Evolutionary conservation across 2,797 vertebrate species (phyloP), one percentile per base, ranked within the genome.

Genomic region (Pantherophis vulpinus): DNA sequence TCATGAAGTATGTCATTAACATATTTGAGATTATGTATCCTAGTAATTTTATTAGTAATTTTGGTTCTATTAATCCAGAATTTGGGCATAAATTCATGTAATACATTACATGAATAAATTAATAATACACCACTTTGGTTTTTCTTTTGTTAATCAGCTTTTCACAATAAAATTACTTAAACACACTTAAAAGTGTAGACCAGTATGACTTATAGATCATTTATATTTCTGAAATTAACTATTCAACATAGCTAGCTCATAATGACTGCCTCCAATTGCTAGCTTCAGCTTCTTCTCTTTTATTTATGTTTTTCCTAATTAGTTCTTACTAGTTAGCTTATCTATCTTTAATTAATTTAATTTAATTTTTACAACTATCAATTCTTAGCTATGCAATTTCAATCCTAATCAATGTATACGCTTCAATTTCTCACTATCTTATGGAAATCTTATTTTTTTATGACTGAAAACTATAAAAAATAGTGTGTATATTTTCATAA

Each of bases 201-300:
- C 4, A 70, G n/a, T 70, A 70, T 88, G 12, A 23, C 8, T 93
- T 94, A 93, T 88, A 95, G 91, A 88, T 93, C 88, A 87, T 93
- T 93, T 37, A 88, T 83, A 86, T 89, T 92, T 87, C 51, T 37
- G 58, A 88, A 6, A 66, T 6, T 27, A 79, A 32, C 61, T 95
- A 29, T 37, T 32, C 32, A 63, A 70, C 27, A 29, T 37, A 91
- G 42, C 55, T 60, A 42, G n/a, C 90, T 59, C 27, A 27, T 83
- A 66, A 87, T n/a, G 66, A 29, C 56, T 27, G 8, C 86, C 59
- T 37, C 88, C 0, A 2, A 29, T 89, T 23, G 6, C 58, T 55
- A 20, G 37, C 13, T 87, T 74, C 47, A 63, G 55, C 42, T 63
- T 29, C 55, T 88, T 86, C 58, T 66, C 14, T 70, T 66, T 87